Conservation (phyloP, 2,113 vertebrate species). For the Microtus montanus region DNA sequence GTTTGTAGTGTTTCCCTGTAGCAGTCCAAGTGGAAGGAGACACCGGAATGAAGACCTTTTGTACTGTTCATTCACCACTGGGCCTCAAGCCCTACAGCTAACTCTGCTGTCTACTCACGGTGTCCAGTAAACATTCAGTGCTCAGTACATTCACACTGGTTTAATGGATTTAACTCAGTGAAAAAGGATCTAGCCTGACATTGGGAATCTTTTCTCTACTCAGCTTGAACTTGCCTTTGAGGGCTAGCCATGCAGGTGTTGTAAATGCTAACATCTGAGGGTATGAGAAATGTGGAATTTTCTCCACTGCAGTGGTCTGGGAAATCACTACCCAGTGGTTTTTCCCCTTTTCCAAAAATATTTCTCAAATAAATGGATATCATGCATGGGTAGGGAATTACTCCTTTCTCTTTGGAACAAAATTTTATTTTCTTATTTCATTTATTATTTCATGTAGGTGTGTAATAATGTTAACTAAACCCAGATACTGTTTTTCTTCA, state of each 20-base stretch:
- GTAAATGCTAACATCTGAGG: conserved; percentile 8
- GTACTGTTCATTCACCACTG: not conserved
- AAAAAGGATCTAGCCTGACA: not conserved
- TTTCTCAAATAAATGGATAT: conserved; percentile 52
- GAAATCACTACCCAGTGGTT: not conserved
- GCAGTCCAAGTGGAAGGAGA: not conserved
- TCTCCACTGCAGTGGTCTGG: not conserved
- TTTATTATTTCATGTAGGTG: conserved; percentile 36
- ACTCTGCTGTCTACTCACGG: not conserved
- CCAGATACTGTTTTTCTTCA: not conserved
- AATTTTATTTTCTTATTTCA: conserved; percentile 43
- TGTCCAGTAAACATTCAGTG: not conserved
- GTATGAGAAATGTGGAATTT: not conserved
- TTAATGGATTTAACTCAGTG: not conserved
- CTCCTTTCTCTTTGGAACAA: not conserved
- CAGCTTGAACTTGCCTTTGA: not conserved
- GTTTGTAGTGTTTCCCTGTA: not conserved
- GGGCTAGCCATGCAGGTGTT: not conserved
- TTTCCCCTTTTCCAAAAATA: conserved; percentile 9
- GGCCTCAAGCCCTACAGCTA: not conserved
- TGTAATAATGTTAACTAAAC: conserved; percentile 34
- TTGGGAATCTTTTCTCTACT: not conserved
- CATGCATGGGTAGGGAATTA: not conserved
- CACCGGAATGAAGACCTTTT: not conserved
- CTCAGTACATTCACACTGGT: not conserved